A percentile compares a stretch with the other conserved stretches of the same genome.
These are phyloP conservation scores for Chrysogorgia sp. DNA, from an alignment of 92 coral and sea anemone species.

Conservation along the genomic window DNA sequence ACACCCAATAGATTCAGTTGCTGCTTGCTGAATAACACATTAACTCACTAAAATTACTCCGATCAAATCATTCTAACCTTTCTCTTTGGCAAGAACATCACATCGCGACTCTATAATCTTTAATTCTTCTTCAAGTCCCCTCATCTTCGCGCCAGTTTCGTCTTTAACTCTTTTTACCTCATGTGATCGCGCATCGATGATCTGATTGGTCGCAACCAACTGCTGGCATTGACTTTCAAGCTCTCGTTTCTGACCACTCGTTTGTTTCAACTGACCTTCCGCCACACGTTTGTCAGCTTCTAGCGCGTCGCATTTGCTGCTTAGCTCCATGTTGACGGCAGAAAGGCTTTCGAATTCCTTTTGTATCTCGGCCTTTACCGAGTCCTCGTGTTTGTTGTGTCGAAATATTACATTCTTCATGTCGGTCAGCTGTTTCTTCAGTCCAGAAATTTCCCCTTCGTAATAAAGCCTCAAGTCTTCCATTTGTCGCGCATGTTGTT, in stretches of 20 bases:
- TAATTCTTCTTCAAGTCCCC: slow-evolving; percentile 8
- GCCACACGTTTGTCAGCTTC: slow-evolving; percentile 10
- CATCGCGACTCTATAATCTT: not conserved
- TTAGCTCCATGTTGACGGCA: slow-evolving; percentile 17
- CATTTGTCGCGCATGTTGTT: slow-evolving; percentile 39
- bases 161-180: slow-evolving; percentile 24
- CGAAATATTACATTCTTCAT: slow-evolving; percentile 20
- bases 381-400: slow-evolving; percentile 27
- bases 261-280: slow-evolving; percentile 10
- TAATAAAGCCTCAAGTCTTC: slow-evolving; percentile 28
- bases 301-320: slow-evolving; percentile 33
- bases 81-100: slow-evolving; percentile 16
- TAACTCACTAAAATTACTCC: too few species aligned
- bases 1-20: not conserved
- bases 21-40: too few species aligned
- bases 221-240: slow-evolving; percentile 40
- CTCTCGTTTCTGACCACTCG: slow-evolving; percentile 1
- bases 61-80: not conserved
- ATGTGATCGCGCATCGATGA: slow-evolving; percentile 23
- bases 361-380: slow-evolving; percentile 23
- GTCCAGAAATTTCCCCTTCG: slow-evolving; percentile 24
- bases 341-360: slow-evolving; percentile 29
- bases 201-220: slow-evolving; percentile 29
- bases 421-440: slow-evolving; percentile 19
- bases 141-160: slow-evolving; percentile 20